These are phyloP conservation scores for Pollicipes pollicipes DNA, from an alignment of 1,140 invertebrate genomes.

Conservation along the genomic window DNA sequence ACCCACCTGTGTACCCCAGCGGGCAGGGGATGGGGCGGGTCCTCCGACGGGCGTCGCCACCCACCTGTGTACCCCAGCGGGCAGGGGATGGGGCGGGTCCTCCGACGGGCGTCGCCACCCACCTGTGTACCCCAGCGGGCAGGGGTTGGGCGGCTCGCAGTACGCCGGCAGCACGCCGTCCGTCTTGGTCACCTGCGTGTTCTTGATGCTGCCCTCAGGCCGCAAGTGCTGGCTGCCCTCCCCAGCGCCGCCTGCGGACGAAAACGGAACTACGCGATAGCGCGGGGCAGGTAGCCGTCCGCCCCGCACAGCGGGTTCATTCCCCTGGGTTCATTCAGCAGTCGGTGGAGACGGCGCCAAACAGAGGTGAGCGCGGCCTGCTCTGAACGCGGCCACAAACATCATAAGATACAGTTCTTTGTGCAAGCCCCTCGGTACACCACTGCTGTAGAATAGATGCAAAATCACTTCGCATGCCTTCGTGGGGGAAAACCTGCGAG, in stretches of 20 bases:
- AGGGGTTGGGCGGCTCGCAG: slow-evolving; percentile 97
- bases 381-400: no score
- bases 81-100: neutral
- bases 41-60: no score
- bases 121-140: slow-evolving; percentile 48
- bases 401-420: no score
- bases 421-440: no score
- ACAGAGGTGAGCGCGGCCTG: no score
- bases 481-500: no score
- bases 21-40: no score
- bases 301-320: no score
- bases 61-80: neutral
- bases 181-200: slow-evolving; percentile 49
- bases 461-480: no score
- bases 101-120: slow-evolving; percentile 8
- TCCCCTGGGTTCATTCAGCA: no score
- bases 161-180: slow-evolving; percentile 88
- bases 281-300: slow-evolving; percentile 5
- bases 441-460: no score
- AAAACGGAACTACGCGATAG: neutral
- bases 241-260: slow-evolving; percentile 45
- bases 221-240: slow-evolving; percentile 49
- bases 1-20: neutral
- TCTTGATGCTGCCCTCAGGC: slow-evolving; percentile 39
- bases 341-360: no score